Base-by-base conservation (phyloP, 1,140 invertebrate genomes). In the Drosophila melanica region DNA sequence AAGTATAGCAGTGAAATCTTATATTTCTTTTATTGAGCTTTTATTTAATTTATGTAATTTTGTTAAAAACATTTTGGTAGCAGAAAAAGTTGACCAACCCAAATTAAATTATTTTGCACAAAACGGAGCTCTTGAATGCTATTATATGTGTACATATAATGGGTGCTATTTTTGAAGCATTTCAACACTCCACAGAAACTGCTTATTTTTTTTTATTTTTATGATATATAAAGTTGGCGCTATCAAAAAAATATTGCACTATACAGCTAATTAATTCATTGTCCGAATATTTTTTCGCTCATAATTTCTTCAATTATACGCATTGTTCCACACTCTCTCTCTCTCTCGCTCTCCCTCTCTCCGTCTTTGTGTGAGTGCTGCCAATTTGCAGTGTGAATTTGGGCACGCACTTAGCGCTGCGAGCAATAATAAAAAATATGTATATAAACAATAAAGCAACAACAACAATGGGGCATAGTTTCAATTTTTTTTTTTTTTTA, bases 181-280 rank as follows among this genome's bases (percentile, higher is more conserved):
- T 50, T 27, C 20, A n/a, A n/a, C n/a, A 30, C 23, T 50, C 47
- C 14, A 48, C 6, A n/a, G 45, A 27, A 7, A 27, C 3, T 30
- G 6, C 12, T 39, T 54, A n/a, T 50, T 30, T n/a, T 50, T 62
- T 35, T 18, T 30, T 37, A 18, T 10, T 12, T 45, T 59, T 59
- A 67, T 48, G 44, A 44, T 68, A 33, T 44, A 27, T 51, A 63
- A 69, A 48, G 54, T 54, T 67, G 45, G 55, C 45, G 37, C 51
- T 37, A 39, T 54, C 14, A 80, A 76, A 80, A 70, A 79, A 81
- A 80, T 72, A 41, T 67, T 55, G 39, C 78, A 63, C 60, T 75
- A 51, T 54, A 64, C 44, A 82, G 81, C 68, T 87, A 86, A 86
- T 86, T 86, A 79, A 86, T 86, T 87, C 81, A 77, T 85, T 60